A percentile compares a stretch with the other conserved stretches of the same genome.
Evolutionary conservation across 1,140 invertebrate genomes (phyloP).

Genomic region (Stegodyphus mimosarum): DNA sequence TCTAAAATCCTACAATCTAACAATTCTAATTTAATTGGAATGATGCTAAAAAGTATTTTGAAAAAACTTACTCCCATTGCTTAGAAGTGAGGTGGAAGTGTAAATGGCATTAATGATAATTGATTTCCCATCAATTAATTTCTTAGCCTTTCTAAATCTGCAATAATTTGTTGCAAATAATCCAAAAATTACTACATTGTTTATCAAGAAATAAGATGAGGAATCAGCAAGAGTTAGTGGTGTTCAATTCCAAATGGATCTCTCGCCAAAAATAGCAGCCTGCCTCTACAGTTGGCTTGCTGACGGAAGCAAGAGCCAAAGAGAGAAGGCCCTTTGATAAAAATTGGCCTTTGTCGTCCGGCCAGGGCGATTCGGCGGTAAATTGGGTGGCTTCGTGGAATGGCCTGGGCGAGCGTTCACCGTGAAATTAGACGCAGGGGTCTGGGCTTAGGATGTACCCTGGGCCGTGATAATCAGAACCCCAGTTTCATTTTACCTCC

Average conservation of each 20-base stretch:
- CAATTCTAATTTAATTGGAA: no score
- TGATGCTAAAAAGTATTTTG: no score
- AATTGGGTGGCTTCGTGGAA: conserved; percentile 60
- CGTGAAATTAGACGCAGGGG: conserved; percentile 60
- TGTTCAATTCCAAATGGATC: background rate
- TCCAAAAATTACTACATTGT: no score
- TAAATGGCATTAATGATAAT: no score
- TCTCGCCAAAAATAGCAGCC: conserved; percentile 33
- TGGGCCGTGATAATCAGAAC: conserved; percentile 56
- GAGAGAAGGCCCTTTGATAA: conserved; percentile 44
- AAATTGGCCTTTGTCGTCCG: conserved; percentile 60
- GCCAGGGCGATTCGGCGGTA: conserved; percentile 60
- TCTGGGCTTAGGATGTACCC: conserved; percentile 50
- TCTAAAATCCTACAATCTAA: no score
- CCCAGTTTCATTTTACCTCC: background rate
- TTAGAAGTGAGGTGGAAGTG: no score
- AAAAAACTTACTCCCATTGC: no score
- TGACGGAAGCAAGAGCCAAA: conserved; percentile 36
- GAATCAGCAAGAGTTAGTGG: no score
- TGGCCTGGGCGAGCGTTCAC: conserved; percentile 52
- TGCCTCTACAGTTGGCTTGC: conserved; percentile 16
- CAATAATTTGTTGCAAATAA: no score
- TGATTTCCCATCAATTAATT: no score
- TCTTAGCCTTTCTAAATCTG: no score
- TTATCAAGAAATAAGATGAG: no score